Evolutionary conservation across 2,888 invertebrate genomes (phyloP), one percentile per base, ranked within the genome.

Genomic region (Calliopum simillimum): DNA sequence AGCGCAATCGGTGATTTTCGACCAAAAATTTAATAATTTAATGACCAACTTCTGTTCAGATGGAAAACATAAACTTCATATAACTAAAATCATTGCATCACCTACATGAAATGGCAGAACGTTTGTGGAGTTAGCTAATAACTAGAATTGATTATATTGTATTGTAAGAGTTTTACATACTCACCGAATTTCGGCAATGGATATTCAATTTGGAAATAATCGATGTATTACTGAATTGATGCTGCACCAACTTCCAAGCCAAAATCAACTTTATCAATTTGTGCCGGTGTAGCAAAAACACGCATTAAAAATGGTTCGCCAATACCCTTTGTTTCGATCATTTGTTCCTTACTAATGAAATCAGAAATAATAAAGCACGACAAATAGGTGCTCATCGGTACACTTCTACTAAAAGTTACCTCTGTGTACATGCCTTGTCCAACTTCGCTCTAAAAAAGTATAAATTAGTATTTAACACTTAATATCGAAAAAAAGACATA

Each of bases 381-480:
- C 47, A 98, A 87, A 80, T 98, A 98, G 0, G 97, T 97, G 12
- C 97, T 97, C 98, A 98, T 98, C 0, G 92, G 92, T 0, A 96
- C 95, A 69, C 96, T 96, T 72, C 91, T 90, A 25, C 91, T 88
- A 85, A 98, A 98, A 14, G 87, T 87, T 0, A 94, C 93, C 49
- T 91, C 88, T 23, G 89, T 90, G 64, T 89, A 84, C n/a, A 89
- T 88, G 71, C 87, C 80, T 55, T 86, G 88, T 84, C 75, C 0
- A 33, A 70, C 56, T 6, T 68, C 69, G 0, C 56, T 44, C 79
- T 80, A 33, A 33, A 33, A 33, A 33, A 6, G n/a, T n/a, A n/a
- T n/a, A n/a, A n/a, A n/a, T n/a, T n/a, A 33, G 4, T 4, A 8
- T 33, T 8, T 0, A 8, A 8, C 33, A 3, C 33, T 33, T 33